phyloP scores from a whole-genome alignment of 2,113 vertebrate species.

The Otus sunia region DNA sequence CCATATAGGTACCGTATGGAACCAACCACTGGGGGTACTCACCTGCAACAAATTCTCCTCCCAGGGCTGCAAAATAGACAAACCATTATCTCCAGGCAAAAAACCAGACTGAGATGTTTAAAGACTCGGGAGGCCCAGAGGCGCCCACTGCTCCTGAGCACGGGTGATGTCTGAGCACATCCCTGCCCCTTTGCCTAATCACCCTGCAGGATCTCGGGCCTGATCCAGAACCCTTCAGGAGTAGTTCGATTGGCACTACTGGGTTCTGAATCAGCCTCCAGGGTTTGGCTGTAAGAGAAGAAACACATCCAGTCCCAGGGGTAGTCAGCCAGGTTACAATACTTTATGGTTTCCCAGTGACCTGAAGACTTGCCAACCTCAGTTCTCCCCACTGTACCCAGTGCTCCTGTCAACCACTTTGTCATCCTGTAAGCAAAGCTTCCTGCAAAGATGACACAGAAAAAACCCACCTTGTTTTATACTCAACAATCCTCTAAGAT shows the following conservation, averaged over 20 bases:
- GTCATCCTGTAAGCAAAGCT: neutral
- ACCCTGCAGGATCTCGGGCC: neutral
- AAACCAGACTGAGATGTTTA: neutral
- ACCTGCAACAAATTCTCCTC: neutral
- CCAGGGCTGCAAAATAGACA: rapidly evolving
- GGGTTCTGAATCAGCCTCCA: neutral
- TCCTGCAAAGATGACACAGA: neutral
- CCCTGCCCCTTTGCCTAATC: neutral
- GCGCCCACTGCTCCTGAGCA: rapidly evolving
- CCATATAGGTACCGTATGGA: neutral
- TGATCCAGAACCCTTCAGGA: neutral
- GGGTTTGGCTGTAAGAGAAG: neutral
- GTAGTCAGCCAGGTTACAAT: neutral
- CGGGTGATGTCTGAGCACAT: neutral
- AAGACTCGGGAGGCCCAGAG: neutral
- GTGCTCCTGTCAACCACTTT: neutral
- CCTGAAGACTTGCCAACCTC: neutral
- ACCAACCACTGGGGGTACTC: neutral
- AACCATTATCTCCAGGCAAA: neutral
- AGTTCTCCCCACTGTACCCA: neutral
- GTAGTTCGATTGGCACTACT: neutral
- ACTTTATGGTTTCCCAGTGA: neutral
- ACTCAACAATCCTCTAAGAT: neutral
- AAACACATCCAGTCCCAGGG: neutral
- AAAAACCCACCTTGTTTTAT: neutral